These are phyloP conservation scores for Oedothorax gibbosus DNA, from an alignment of 1,140 invertebrate genomes.

Conservation along the genomic window DNA sequence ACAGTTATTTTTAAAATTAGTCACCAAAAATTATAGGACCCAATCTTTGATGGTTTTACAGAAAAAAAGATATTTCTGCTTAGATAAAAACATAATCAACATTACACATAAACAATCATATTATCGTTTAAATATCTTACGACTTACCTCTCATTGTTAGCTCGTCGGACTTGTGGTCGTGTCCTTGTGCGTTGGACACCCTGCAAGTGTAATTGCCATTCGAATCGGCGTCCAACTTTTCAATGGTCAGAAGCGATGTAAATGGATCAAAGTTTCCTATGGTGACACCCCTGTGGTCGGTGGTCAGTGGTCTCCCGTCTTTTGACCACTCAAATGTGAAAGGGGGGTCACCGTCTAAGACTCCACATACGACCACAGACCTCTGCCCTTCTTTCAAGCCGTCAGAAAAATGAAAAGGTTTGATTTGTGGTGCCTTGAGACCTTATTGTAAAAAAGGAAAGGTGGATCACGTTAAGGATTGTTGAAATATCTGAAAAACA, in stretches of 20 bases:
- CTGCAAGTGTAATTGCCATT: constrained; percentile 59
- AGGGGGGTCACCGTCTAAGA: constrained; percentile 61
- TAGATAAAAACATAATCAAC: background rate
- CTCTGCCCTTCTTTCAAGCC: constrained; percentile 71
- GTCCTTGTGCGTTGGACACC: constrained; percentile 56
- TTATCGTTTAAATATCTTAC: background rate
- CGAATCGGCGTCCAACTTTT: constrained; percentile 36
- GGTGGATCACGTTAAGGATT: too few species aligned
- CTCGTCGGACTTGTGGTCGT: constrained; percentile 15
- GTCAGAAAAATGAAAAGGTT: constrained; percentile 42
- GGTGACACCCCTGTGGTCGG: background rate
- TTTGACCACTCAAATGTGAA: constrained; percentile 63
- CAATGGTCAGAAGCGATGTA: constrained; percentile 66
- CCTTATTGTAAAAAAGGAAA: too few species aligned
- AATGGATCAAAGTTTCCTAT: constrained; percentile 59
- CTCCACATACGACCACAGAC: constrained; percentile 71
- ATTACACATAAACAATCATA: background rate
- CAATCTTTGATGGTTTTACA: too few species aligned
- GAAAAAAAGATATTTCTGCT: background rate
- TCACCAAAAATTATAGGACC: background rate
- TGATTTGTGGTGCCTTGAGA: constrained; percentile 1
- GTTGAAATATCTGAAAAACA: too few species aligned
- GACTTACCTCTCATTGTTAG: constrained; percentile 29
- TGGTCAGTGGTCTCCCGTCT: constrained; percentile 27
- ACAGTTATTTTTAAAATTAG: background rate